These are phyloP conservation scores for Scotopteryx bipunctaria DNA, from an alignment of 2,888 invertebrate species.

Conservation along the genomic window DNA sequence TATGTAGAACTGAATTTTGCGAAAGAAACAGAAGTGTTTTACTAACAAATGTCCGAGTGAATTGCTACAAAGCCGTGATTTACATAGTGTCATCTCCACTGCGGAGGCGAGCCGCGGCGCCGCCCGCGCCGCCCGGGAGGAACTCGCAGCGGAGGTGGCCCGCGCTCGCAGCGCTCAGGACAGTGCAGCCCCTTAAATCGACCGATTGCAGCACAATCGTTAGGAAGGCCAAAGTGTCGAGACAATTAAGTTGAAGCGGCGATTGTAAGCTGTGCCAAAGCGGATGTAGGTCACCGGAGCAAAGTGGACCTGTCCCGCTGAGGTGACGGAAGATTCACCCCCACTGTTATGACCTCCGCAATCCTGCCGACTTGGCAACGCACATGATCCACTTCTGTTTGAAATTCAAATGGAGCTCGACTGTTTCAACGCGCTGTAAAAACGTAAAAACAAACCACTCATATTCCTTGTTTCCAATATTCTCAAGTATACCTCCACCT, in stretches of 20 bases:
- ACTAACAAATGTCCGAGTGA: constrained; percentile 59
- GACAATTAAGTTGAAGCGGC: constrained; percentile 83
- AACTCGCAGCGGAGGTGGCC: constrained; percentile 20
- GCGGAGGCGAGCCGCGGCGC: constrained; percentile 52
- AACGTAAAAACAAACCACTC: background rate
- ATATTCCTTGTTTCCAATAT: constrained; percentile 13
- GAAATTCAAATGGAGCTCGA: constrained; percentile 41
- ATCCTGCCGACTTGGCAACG: constrained; percentile 63
- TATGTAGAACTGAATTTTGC: constrained; percentile 47
- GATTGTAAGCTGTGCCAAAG: constrained; percentile 82
- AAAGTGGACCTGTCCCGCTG: constrained; percentile 71
- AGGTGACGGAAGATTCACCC: constrained; percentile 65
- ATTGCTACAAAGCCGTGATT: constrained; percentile 61
- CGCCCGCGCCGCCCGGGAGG: constrained; percentile 8
- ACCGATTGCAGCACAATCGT: constrained; percentile 80
- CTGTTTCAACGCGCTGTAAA: constrained; percentile 2
- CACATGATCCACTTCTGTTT: constrained; percentile 43
- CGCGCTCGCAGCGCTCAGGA: constrained; percentile 58
- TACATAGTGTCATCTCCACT: constrained; percentile 66
- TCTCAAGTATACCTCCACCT: constrained; percentile 3
- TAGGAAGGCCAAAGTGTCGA: constrained; percentile 81
- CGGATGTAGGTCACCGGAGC: constrained; percentile 80
- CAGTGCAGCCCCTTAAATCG: constrained; percentile 70
- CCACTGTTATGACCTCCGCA: constrained; percentile 58
- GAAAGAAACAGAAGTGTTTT: constrained; percentile 53